Percentiles rank a stretch among this genome's conserved stretches.
Conservation (phyloP, 1,140 invertebrate genomes). For the Brachystomella parvula region DNA sequence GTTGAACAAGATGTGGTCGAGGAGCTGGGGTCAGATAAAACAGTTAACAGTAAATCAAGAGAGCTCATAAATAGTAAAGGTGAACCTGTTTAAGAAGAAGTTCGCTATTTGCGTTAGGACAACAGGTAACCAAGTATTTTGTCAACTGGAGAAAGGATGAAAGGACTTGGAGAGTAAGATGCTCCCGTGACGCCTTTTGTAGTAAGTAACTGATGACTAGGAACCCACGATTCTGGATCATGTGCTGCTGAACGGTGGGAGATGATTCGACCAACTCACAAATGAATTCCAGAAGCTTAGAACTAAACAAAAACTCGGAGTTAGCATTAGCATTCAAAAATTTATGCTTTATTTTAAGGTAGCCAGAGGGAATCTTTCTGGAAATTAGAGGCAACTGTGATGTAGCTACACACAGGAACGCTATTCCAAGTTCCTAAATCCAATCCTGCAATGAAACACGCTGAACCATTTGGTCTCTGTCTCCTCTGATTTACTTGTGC, state of each 20-base stretch:
- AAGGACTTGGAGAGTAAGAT: conserved; percentile 86
- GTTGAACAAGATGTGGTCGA: conserved; percentile 98
- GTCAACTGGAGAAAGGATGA: conserved; percentile 88
- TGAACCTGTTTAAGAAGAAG: conserved; percentile 81
- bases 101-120: conserved; percentile 84
- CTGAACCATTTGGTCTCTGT: too few species aligned
- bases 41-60: background rate
- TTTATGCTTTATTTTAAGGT: too few species aligned
- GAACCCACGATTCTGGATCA: conserved; percentile 96
- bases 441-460: too few species aligned
- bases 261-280: conserved; percentile 95
- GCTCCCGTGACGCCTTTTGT: conserved; percentile 83
- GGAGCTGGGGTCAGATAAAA: conserved; percentile 71
- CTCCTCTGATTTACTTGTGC: too few species aligned
- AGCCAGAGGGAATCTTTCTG: too few species aligned
- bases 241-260: conserved; percentile 94
- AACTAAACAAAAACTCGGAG: conserved; percentile 65
- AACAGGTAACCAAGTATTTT: conserved; percentile 72
- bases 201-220: conserved; percentile 95
- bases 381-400: too few species aligned
- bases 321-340: too few species aligned
- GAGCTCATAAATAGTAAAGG: background rate
- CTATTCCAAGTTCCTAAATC: too few species aligned
- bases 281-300: conserved; percentile 91
- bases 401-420: too few species aligned